These are phyloP conservation scores for Drosophila oshimai DNA, from an alignment of 1,140 invertebrate species.

Conservation along the genomic window DNA sequence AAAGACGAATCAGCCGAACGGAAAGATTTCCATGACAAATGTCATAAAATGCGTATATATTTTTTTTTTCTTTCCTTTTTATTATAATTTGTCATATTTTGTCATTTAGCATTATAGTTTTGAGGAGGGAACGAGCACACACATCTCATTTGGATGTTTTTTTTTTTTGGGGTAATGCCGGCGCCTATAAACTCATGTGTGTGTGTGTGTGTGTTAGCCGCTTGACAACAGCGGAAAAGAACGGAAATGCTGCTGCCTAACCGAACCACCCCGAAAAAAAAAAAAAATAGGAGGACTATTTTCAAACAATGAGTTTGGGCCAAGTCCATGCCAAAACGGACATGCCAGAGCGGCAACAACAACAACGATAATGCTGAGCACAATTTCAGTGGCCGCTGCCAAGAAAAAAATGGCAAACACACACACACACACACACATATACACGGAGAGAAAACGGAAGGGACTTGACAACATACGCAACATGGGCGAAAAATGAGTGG, in stretches of 20 bases:
- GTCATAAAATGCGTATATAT: slow-evolving; percentile 44
- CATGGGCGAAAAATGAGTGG: slow-evolving; percentile 78
- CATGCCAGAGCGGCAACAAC: slow-evolving; percentile 68
- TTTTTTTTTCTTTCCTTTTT: slow-evolving; percentile 13
- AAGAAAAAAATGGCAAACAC: slow-evolving; percentile 50
- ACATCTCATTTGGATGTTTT: slow-evolving; percentile 26
- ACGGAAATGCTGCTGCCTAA: slow-evolving; percentile 71
- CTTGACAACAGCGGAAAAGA: slow-evolving; percentile 77
- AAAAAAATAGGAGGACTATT: slow-evolving; percentile 3
- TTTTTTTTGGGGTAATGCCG: slow-evolving; percentile 37
- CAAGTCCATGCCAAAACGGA: slow-evolving; percentile 77
- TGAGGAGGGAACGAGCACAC: slow-evolving; percentile 5
- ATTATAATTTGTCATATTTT: slow-evolving; percentile 76
- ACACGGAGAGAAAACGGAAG: slow-evolving; percentile 51
- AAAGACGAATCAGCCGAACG: slow-evolving; percentile 37
- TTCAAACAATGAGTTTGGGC: slow-evolving; percentile 55
- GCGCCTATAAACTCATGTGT: slow-evolving; percentile 52
- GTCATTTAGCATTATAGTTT: slow-evolving; percentile 76
- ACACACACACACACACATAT: slow-evolving; percentile 3
- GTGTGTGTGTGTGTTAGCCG: slow-evolving; percentile 46
- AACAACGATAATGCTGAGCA: slow-evolving; percentile 57
- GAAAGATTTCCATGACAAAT: slow-evolving; percentile 45
- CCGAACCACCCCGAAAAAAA: slow-evolving; percentile 38
- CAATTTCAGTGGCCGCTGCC: slow-evolving; percentile 59
- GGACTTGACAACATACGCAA: slow-evolving; percentile 79